Evolutionary conservation across 2,888 invertebrate species (phyloP).

Genomic region (Cactoblastis cactorum): DNA sequence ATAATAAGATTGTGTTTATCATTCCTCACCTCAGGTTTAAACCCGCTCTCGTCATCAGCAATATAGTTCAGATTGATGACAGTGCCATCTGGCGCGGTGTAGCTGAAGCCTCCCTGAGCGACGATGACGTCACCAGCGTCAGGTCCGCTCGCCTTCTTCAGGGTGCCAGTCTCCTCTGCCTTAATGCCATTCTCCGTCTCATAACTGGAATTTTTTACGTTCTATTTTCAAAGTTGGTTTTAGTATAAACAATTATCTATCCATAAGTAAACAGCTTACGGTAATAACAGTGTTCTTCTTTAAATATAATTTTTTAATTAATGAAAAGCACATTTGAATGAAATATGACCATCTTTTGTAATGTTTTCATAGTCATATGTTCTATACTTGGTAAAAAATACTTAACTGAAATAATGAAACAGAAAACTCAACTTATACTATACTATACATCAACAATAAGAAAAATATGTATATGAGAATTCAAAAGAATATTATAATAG

Average conservation of each 20-base stretch:
- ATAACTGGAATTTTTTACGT: slow-evolving; percentile 77
- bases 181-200: slow-evolving; percentile 91
- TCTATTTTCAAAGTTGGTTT: background rate
- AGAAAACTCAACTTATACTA: no score
- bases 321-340: no score
- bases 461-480: no score
- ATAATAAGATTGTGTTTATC: background rate
- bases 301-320: no score
- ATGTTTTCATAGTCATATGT: no score
- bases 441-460: no score
- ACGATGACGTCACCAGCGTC: slow-evolving; percentile 83
- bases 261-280: no score
- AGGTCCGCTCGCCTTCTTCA: slow-evolving; percentile 85
- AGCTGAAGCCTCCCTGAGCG: slow-evolving; percentile 83
- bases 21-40: slow-evolving; percentile 62
- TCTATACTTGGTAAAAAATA: no score
- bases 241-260: background rate
- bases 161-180: slow-evolving; percentile 87
- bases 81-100: slow-evolving; percentile 85
- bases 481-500: no score
- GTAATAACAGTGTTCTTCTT: no score
- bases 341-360: no score
- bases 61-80: slow-evolving; percentile 83
- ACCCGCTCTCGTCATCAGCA: slow-evolving; percentile 86
- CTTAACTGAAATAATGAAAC: no score